Conservation (phyloP, 2,888 invertebrate genomes). For the Brachypterus glaber region DNA sequence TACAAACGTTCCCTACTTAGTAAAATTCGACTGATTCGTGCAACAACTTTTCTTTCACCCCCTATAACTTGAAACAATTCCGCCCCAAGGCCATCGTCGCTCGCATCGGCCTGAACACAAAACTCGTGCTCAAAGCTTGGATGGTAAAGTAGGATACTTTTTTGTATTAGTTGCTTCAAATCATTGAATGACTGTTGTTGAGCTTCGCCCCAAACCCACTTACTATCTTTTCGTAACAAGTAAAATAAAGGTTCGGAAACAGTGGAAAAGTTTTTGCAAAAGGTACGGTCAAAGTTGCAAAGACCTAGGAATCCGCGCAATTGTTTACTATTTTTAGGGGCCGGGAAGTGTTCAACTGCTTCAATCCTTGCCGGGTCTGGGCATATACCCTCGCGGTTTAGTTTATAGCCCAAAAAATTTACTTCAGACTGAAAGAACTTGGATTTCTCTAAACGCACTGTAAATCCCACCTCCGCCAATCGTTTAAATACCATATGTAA, state of each 20-base stretch:
- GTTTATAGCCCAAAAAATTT: conserved; percentile 9
- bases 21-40: no score
- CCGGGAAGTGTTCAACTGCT: conserved; percentile 6
- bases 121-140: no score
- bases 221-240: conserved; percentile 10
- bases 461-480: background rate
- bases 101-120: background rate
- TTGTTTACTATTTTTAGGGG: background rate
- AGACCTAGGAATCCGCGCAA: conserved; percentile 8
- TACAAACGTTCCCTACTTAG: no score
- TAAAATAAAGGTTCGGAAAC: conserved; percentile 7
- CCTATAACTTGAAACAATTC: background rate
- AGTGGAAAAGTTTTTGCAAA: conserved; percentile 9
- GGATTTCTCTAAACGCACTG: conserved; percentile 1
- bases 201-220: conserved; percentile 10
- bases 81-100: background rate
- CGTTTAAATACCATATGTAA: background rate
- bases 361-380: conserved; percentile 1
- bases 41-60: no score
- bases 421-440: conserved; percentile 1
- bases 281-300: conserved; percentile 8
- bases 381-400: conserved; percentile 7
- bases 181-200: background rate
- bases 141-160: background rate
- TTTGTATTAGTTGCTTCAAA: background rate